Percentiles rank a stretch among this genome's conserved stretches.
Conservation (phyloP, 1,140 invertebrate species). For the Nymphalis io region DNA sequence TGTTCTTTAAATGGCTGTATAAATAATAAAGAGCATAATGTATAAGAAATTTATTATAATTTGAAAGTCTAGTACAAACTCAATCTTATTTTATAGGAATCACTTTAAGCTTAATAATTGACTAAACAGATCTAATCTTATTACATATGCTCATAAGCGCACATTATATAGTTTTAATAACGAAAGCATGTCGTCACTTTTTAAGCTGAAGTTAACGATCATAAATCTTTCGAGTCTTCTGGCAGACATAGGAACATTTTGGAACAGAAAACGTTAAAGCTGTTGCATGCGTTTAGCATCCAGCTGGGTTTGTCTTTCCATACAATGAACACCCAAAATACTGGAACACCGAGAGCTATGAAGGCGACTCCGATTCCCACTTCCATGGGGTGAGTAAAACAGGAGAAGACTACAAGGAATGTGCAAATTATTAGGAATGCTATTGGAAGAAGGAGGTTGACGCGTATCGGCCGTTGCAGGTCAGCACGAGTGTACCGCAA, state of each 20-base stretch:
- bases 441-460: slow-evolving; percentile 88
- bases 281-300: slow-evolving; percentile 81
- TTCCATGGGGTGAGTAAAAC: slow-evolving; percentile 87
- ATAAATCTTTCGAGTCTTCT: slow-evolving; percentile 82
- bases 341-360: slow-evolving; percentile 89
- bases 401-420: slow-evolving; percentile 92
- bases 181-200: slow-evolving; percentile 6
- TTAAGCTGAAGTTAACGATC: slow-evolving; percentile 43
- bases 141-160: slow-evolving; percentile 23
- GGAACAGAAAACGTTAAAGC: slow-evolving; percentile 85
- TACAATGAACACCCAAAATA: slow-evolving; percentile 92
- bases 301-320: slow-evolving; percentile 89
- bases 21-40: slow-evolving; percentile 10
- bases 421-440: slow-evolving; percentile 91
- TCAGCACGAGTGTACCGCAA: slow-evolving; percentile 90
- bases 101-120: slow-evolving; percentile 43
- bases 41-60: slow-evolving; percentile 47
- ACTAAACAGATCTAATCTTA: slow-evolving; percentile 34
- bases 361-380: slow-evolving; percentile 92
- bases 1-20: no score
- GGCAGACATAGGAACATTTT: slow-evolving; percentile 89
- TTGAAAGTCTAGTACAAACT: slow-evolving; percentile 43
- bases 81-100: slow-evolving; percentile 34
- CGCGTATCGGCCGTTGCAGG: slow-evolving; percentile 88
- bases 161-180: slow-evolving; percentile 20